Conservation (phyloP, 2,113 vertebrate genomes). For the Atrichornis clamosus region DNA sequence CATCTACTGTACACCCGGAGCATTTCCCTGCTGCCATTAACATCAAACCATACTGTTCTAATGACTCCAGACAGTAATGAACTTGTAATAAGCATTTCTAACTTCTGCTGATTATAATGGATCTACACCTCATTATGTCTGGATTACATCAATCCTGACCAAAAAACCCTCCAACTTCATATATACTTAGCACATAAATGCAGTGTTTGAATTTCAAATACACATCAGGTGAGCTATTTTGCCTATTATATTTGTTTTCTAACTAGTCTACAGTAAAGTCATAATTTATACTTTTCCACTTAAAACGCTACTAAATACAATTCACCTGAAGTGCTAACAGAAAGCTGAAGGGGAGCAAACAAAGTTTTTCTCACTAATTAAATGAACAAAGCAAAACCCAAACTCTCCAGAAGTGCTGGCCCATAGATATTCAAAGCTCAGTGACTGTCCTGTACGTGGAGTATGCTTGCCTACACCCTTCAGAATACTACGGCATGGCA, state of each 20-base stretch:
- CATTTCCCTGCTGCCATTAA: background rate
- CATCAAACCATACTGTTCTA: background rate
- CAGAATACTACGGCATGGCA: slow-evolving; percentile 15
- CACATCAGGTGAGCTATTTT: background rate
- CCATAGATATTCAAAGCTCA: background rate
- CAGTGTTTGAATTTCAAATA: background rate
- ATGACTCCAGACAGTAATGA: background rate
- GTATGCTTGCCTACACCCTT: background rate
- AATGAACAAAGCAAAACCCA: background rate
- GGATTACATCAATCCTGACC: background rate
- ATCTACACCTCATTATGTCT: background rate
- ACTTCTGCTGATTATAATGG: background rate
- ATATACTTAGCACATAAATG: background rate
- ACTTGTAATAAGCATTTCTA: background rate
- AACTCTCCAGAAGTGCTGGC: background rate
- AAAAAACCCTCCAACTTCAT: background rate
- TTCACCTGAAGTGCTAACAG: background rate
- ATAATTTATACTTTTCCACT: background rate
- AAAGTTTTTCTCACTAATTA: background rate
- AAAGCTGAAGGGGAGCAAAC: background rate
- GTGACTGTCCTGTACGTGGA: background rate
- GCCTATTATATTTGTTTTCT: background rate
- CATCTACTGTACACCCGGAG: background rate
- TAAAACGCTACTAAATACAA: background rate
- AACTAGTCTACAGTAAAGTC: background rate